Percentiles rank a stretch among this genome's conserved stretches.
These are phyloP conservation scores for Drosophila merina DNA, from an alignment of 2,888 invertebrate genomes.

Conservation along the genomic window DNA sequence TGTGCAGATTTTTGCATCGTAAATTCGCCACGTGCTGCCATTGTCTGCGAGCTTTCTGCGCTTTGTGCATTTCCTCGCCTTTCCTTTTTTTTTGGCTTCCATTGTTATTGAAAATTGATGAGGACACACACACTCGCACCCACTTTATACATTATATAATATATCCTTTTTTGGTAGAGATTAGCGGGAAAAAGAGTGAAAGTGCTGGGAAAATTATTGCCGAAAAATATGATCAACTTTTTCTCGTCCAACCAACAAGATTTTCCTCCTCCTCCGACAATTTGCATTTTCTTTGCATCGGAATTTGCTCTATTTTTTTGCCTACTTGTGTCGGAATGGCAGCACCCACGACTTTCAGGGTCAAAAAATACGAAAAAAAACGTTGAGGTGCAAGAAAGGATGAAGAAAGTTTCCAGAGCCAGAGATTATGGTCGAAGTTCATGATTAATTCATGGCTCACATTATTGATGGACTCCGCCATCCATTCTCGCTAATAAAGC, in stretches of 20 bases:
- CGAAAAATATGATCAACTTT: too few species aligned
- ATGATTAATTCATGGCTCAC: conserved; percentile 32
- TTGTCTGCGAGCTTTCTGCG: conserved; percentile 37
- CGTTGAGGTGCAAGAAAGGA: conserved; percentile 27
- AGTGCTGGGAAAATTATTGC: conserved; percentile 14
- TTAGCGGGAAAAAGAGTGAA: conserved; percentile 31
- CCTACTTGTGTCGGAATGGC: conserved; percentile 51
- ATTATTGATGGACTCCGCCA: conserved; percentile 10
- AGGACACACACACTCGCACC: conserved; percentile 36
- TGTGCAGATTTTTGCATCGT: conserved; percentile 44
- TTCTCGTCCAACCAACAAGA: neutral
- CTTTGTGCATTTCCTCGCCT: neutral
- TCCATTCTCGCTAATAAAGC: conserved; percentile 3
- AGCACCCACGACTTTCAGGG: conserved; percentile 41
- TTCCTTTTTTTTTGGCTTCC: conserved; percentile 17
- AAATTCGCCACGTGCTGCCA: conserved; percentile 53
- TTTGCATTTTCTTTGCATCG: conserved; percentile 1
- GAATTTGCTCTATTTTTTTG: conserved; percentile 8
- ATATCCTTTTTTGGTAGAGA: neutral
- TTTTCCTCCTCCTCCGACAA: conserved; percentile 12
- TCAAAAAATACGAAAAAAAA: conserved; percentile 26
- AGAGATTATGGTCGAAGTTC: conserved; percentile 25
- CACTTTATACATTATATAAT: neutral
- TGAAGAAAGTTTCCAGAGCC: conserved; percentile 8
- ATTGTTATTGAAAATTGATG: conserved; percentile 67